Evolutionary conservation across 2,888 invertebrate genomes (phyloP).

Genomic region (Erynnis tages): DNA sequence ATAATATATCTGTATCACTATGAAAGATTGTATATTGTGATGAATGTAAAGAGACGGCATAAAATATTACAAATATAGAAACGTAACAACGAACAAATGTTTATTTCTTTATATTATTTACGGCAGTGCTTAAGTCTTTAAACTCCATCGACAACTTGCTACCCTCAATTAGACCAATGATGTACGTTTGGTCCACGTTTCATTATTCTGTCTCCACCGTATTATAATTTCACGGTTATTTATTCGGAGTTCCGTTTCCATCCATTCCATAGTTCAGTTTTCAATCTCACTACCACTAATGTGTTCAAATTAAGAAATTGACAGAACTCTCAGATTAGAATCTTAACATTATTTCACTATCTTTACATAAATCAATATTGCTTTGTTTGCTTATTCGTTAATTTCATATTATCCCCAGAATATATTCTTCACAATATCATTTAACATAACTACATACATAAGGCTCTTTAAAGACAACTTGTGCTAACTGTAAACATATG

Average conservation of each 20-base stretch:
- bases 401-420: constrained; percentile 11
- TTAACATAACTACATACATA: constrained; percentile 18
- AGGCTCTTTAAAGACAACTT: constrained; percentile 20
- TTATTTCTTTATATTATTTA: neutral
- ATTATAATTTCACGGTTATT: neutral
- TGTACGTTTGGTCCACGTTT: no score
- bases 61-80: constrained; percentile 6
- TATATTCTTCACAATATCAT: constrained; percentile 12
- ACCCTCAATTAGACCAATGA: no score
- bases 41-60: neutral
- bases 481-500: constrained; percentile 13
- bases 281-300: neutral
- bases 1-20: constrained; percentile 6
- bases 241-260: constrained; percentile 15
- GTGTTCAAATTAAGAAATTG: constrained; percentile 7
- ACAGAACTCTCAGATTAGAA: constrained; percentile 15
- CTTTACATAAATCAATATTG: constrained; percentile 23
- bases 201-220: neutral
- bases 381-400: constrained; percentile 22
- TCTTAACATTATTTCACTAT: constrained; percentile 20
- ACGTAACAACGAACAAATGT: neutral
- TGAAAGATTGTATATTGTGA: constrained; percentile 11
- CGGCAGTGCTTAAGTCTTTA: no score
- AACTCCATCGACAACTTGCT: no score
- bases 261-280: neutral